Conservation (phyloP, 2,888 invertebrate genomes). For the Monopis laevigella region DNA sequence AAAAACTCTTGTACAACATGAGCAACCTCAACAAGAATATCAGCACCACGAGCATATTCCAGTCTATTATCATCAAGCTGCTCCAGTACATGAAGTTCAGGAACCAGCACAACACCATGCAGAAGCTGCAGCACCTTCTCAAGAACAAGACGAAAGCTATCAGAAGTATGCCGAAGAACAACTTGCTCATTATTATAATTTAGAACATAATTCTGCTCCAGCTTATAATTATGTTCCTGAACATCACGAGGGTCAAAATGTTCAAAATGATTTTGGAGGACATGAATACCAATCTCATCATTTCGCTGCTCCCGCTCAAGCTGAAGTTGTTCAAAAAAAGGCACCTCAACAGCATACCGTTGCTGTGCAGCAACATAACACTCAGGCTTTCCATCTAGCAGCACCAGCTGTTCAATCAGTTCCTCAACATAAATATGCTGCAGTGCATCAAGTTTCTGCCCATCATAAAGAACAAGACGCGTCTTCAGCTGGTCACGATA, state of each 20-base stretch:
- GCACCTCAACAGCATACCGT: background rate
- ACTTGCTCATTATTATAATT: conserved; percentile 1
- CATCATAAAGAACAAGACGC: conserved; percentile 16
- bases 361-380: background rate
- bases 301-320: no score
- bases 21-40: conserved; percentile 32
- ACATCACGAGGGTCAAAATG: conserved; percentile 1
- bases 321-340: background rate
- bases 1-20: conserved; percentile 31
- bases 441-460: conserved; percentile 1
- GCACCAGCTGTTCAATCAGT: conserved; percentile 2
- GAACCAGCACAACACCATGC: background rate
- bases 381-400: background rate
- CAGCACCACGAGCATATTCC: conserved; percentile 30
- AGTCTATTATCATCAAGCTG: conserved; percentile 24
- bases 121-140: background rate
- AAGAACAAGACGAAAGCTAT: conserved; percentile 2
- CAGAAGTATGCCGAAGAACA: background rate
- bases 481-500: conserved; percentile 18
- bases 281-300: no score
- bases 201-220: background rate
- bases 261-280: background rate
- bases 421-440: conserved; percentile 7
- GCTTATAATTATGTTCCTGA: background rate
- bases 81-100: conserved; percentile 2